Evolutionary conservation across 2,113 vertebrate genomes (phyloP).

Genomic region (Sterna hirundo): DNA sequence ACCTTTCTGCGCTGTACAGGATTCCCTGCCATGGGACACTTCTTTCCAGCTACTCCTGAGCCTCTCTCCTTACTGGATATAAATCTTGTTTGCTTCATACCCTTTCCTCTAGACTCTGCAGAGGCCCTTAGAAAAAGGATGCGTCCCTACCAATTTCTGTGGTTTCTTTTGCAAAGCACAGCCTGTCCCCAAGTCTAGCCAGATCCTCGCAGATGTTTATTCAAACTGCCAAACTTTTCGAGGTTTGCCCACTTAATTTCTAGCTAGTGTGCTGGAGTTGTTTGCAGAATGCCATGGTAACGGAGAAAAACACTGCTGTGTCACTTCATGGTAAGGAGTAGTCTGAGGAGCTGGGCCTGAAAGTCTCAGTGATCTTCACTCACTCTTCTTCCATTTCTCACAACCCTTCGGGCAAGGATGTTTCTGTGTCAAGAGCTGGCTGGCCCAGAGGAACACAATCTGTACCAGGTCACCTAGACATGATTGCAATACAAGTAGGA

Average conservation of each 20-base stretch:
- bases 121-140: neutral
- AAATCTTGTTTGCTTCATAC: neutral
- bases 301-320: neutral
- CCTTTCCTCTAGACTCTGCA: neutral
- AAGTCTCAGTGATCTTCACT: neutral
- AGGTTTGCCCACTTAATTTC: conserved; percentile 39
- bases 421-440: neutral
- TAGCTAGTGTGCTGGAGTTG: neutral
- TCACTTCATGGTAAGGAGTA: neutral
- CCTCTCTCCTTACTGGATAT: neutral
- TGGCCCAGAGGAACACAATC: neutral
- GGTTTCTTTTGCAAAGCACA: conserved; percentile 34
- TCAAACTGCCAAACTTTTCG: conserved; percentile 16
- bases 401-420: neutral
- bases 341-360: neutral
- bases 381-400: neutral
- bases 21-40: neutral
- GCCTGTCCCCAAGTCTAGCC: neutral
- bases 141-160: neutral
- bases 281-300: conserved; percentile 33
- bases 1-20: neutral
- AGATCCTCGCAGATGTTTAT: conserved; percentile 11
- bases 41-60: neutral
- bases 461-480: neutral
- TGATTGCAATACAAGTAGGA: neutral